phyloP scores from a whole-genome alignment of 1,140 invertebrate species.

The Heterodera carotae region DNA sequence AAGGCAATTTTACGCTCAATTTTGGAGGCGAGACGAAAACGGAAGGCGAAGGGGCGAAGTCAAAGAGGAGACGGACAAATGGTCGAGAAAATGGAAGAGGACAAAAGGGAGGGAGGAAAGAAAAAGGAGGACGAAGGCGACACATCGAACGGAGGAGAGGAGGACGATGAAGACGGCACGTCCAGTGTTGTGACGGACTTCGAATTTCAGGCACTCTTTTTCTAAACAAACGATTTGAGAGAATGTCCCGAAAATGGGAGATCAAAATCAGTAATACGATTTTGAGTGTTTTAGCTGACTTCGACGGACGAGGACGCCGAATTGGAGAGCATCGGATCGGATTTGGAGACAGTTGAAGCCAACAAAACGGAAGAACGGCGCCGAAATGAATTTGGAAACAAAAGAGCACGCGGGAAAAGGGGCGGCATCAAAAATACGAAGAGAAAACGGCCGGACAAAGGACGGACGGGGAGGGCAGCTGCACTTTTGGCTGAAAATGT shows the following conservation, averaged over 20 bases:
- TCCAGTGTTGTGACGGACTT: conserved; percentile 25
- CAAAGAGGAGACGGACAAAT: not conserved
- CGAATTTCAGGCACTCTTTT: conserved; percentile 26
- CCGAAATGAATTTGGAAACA: not conserved
- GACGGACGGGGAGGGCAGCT: not conserved
- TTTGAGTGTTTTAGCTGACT: not conserved
- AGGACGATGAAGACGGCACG: conserved; percentile 9
- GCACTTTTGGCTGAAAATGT: not conserved
- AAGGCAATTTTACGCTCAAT: conserved; percentile 20
- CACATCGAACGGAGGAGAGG: not conserved
- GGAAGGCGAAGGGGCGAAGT: not conserved
- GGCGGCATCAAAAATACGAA: conserved; percentile 10
- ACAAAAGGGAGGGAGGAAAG: not conserved
- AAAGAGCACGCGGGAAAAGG: conserved; percentile 13
- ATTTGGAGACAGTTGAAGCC: conserved; percentile 1
- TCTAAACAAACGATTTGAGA: no score
- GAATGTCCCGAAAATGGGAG: no score
- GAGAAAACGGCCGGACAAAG: not conserved
- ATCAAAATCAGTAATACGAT: not conserved
- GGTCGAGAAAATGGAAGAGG: not conserved
- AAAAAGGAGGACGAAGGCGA: not conserved
- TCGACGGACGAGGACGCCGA: conserved; percentile 18
- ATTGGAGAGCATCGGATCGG: conserved; percentile 23
- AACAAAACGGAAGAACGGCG: not conserved
- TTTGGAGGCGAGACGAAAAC: conserved; percentile 16